These are phyloP conservation scores for Polyommatus icarus DNA, from an alignment of 2,888 invertebrate genomes.

Conservation along the genomic window DNA sequence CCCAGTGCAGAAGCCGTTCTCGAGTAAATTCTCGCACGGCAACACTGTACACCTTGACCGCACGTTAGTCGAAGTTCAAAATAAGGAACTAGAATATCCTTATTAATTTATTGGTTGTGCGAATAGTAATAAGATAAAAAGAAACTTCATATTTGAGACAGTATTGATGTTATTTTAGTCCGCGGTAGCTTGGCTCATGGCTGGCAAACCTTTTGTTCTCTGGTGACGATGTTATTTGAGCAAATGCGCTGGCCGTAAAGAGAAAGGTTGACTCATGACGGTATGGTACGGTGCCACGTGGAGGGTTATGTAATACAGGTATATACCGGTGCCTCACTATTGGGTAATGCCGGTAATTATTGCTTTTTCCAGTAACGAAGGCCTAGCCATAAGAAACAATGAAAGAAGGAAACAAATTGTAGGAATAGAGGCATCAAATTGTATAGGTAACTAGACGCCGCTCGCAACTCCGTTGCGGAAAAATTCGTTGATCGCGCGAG, in stretches of 20 bases:
- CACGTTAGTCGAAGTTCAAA: too few relatives aligned
- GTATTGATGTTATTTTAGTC: not conserved
- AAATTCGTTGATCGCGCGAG: too few relatives aligned
- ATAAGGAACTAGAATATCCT: not conserved
- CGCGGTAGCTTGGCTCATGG: not conserved
- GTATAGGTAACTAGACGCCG: too few relatives aligned
- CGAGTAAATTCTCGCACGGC: too few relatives aligned
- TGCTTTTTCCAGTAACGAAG: too few relatives aligned
- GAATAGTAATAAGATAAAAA: not conserved
- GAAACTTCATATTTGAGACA: not conserved
- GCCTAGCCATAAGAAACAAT: too few relatives aligned
- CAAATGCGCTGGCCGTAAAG: not conserved
- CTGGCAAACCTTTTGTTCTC: not conserved
- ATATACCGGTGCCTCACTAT: not conserved
- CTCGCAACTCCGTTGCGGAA: too few relatives aligned
- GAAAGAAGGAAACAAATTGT: too few relatives aligned
- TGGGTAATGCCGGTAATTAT: too few relatives aligned
- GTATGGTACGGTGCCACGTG: not conserved
- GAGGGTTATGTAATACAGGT: not conserved
- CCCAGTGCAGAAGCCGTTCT: too few relatives aligned
- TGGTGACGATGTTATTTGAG: not conserved
- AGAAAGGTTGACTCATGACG: conserved; percentile 23
- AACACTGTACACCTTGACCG: too few relatives aligned
- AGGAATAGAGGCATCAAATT: too few relatives aligned
- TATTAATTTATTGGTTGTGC: not conserved